phyloP scores from a whole-genome alignment of 2,888 invertebrate species.

The Pseudoips prasinana region DNA sequence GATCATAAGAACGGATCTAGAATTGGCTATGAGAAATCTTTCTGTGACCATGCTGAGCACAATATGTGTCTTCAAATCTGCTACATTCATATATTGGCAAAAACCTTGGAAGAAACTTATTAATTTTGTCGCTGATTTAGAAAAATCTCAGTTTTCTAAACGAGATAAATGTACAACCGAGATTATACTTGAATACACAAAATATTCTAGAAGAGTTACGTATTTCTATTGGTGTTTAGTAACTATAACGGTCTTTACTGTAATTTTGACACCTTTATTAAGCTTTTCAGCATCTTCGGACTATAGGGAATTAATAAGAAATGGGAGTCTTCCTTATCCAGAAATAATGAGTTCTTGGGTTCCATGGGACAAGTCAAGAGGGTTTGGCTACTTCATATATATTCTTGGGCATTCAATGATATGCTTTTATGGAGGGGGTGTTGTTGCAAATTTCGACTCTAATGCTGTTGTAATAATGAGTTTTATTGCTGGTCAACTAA shows the following conservation, averaged over 20 bases:
- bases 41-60: constrained; percentile 63
- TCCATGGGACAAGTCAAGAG: constrained; percentile 56
- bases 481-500: constrained; percentile 66
- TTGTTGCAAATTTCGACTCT: constrained; percentile 65
- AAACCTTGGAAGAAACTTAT: constrained; percentile 51
- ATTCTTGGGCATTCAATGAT: constrained; percentile 48
- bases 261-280: constrained; percentile 55
- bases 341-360: constrained; percentile 70
- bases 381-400: constrained; percentile 52
- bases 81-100: constrained; percentile 58
- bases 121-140: constrained; percentile 49
- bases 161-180: constrained; percentile 32
- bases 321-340: constrained; percentile 52
- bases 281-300: constrained; percentile 44
- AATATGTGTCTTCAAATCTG: constrained; percentile 57
- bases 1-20: constrained; percentile 48
- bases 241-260: constrained; percentile 51
- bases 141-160: constrained; percentile 43
- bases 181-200: constrained; percentile 49
- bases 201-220: constrained; percentile 57
- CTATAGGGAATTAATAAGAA: constrained; percentile 34
- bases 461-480: constrained; percentile 64
- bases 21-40: constrained; percentile 56
- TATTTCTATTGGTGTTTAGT: constrained; percentile 60
- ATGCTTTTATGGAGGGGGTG: constrained; percentile 63